phyloP scores from a whole-genome alignment of 1,140 invertebrate genomes.

The Aphaenogaster floridana region DNA sequence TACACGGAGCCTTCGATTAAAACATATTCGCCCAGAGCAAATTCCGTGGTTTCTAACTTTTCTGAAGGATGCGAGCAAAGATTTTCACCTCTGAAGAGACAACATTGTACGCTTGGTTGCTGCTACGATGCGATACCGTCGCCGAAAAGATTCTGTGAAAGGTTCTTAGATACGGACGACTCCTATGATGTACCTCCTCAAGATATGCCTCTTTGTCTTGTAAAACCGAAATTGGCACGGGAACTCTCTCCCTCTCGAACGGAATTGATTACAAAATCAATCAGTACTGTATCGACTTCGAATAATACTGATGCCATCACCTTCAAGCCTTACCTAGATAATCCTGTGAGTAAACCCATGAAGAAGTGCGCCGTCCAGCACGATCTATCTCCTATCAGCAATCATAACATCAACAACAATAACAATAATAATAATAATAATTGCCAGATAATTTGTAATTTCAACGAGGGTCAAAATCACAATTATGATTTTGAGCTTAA shows the following conservation, averaged over 20 bases:
- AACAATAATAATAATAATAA: conserved; percentile 82
- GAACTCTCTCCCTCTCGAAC: conserved; percentile 63
- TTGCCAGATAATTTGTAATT: conserved; percentile 80
- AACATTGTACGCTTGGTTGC: conserved; percentile 72
- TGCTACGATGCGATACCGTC: conserved; percentile 74
- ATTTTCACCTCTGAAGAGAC: conserved; percentile 73
- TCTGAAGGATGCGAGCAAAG: conserved; percentile 60
- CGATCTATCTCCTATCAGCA: conserved; percentile 66
- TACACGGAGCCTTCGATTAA: conserved; percentile 66
- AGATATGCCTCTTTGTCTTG: conserved; percentile 84
- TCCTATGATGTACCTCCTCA: conserved; percentile 78
- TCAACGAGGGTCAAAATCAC: conserved; percentile 79
- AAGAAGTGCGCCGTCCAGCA: conserved; percentile 62
- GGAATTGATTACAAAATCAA: conserved; percentile 83
- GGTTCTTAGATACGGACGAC: conserved; percentile 37
- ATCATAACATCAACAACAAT: conserved; percentile 77
- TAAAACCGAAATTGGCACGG: conserved; percentile 80
- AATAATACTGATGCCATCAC: conserved; percentile 86
- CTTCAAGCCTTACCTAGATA: conserved; percentile 91
- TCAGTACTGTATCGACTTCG: conserved; percentile 71
- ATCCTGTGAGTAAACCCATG: conserved; percentile 84
- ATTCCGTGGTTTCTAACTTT: conserved; percentile 49
- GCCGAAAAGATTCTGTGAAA: conserved; percentile 73
- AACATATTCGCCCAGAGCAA: conserved; percentile 76
- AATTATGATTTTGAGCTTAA: conserved; percentile 81